A percentile compares a stretch with the other conserved stretches of the same genome.
phyloP scores from a whole-genome alignment of 2,888 invertebrate species.

The Erynnis tages region DNA sequence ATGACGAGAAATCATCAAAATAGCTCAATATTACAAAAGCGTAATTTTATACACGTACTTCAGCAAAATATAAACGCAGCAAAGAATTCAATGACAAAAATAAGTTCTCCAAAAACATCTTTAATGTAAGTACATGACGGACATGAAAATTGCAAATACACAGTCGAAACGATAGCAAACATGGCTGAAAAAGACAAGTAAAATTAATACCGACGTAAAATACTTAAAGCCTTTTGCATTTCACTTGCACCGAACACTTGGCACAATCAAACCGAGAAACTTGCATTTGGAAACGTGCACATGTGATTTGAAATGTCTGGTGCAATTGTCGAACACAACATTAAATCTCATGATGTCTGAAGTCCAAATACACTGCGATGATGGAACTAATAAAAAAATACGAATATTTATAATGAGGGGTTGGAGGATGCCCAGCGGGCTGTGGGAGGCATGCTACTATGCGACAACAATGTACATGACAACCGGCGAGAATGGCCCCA shows the following conservation, averaged over 20 bases:
- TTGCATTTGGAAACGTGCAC: conserved; percentile 43
- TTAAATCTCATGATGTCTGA: conserved; percentile 49
- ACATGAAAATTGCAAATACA: conserved; percentile 63
- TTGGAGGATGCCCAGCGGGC: conserved; percentile 83
- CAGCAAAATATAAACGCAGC: conserved; percentile 51
- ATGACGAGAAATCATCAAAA: conserved; percentile 35
- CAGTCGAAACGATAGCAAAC: conserved; percentile 63
- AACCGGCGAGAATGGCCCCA: conserved; percentile 60
- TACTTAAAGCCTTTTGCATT: conserved; percentile 51
- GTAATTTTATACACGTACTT: conserved; percentile 50
- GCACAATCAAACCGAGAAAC: conserved; percentile 40
- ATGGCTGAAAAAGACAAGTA: conserved; percentile 66
- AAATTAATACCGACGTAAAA: conserved; percentile 49
- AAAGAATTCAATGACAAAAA: conserved; percentile 57
- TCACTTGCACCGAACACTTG: conserved; percentile 45
- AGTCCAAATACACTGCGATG: conserved; percentile 55
- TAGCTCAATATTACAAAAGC: conserved; percentile 48
- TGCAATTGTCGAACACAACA: conserved; percentile 60
- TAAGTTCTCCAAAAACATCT: conserved; percentile 45
- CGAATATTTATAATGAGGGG: conserved; percentile 71
- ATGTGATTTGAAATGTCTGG: conserved; percentile 55
- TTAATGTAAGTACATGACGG: conserved; percentile 50
- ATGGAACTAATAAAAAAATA: conserved; percentile 70
- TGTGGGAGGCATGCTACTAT: conserved; percentile 77
- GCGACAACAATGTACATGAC: conserved; percentile 61